Base-by-base conservation (phyloP, 2,797 vertebrate genomes). In the Pantherophis vulpinus region DNA sequence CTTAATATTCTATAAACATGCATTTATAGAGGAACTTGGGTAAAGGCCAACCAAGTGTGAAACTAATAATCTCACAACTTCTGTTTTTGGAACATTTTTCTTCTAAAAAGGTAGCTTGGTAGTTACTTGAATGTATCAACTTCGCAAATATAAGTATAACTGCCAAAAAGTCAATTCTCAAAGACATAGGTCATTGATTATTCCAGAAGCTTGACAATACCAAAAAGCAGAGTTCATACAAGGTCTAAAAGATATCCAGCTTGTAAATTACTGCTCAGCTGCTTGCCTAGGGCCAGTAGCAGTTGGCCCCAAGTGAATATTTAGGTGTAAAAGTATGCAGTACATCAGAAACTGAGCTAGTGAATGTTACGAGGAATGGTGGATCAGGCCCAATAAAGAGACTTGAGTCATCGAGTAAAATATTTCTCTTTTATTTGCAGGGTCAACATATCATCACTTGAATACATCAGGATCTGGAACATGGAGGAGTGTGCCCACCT, bases 221-320 rank as follows among this genome's bases (percentile, higher is more conserved):
- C 63, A 47, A 91, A 93, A 91, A 91, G 63, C 25, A 27, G 61
- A 79, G 37, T 88, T 88, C 55, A 79, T 79, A 88, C 86, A 88
- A 79, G 29, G 42, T 88, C 63, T 88, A 60, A 79, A 93, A 91
- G 37, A 91, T 83, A 87, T 61, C 87, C 32, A 56, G 47, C n/a
- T 93, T 86, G 56, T 89, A 91, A 89, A 7, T 61, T 91, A 32
- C 93, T 87, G 83, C 93, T 93, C 74, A 88, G 55, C 56, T 83
- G 14, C 51, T 88, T 91, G 63, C 93, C 90, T 88, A 23, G 56
- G 66, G 47, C 58, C 88, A 93, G 16, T 32, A 93, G 90, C 87
- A 89, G 88, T 86, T 91, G 47, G 32, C 90, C 66, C 87, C 32
- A 60, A 27, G 66, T 91, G 47, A 91, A 47, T 87, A 79, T 37